phyloP scores from a whole-genome alignment of 2,797 vertebrate genomes.

The Anabas testudineus region DNA sequence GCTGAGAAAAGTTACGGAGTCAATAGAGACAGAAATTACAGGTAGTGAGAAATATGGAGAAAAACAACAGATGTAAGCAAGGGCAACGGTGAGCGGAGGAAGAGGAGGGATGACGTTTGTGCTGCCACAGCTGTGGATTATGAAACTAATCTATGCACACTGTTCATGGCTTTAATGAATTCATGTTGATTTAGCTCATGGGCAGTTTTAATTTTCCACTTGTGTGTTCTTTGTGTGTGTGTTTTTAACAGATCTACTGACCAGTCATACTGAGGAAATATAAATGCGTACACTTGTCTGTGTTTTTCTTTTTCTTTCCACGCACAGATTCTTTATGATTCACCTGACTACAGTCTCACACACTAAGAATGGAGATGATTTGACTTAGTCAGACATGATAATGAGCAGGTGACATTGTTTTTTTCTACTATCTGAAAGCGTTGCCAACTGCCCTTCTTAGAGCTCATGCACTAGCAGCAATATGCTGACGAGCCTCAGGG shows the following conservation, averaged over 20 bases:
- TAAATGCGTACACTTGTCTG: too few relatives aligned
- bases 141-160: constrained; percentile 5
- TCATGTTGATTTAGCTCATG: constrained; percentile 21
- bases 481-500: constrained; percentile 1
- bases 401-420: constrained; percentile 12
- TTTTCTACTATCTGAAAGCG: neutral
- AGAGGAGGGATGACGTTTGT: neutral
- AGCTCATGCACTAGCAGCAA: constrained; percentile 6
- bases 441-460: neutral
- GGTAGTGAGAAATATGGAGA: neutral
- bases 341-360: neutral
- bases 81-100: neutral
- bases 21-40: too few relatives aligned
- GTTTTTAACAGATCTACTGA: neutral
- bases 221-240: neutral
- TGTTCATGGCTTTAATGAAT: constrained; percentile 40
- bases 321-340: neutral
- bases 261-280: neutral
- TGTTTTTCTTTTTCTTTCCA: neutral
- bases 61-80: constrained; percentile 2
- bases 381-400: constrained; percentile 4
- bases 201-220: constrained; percentile 10
- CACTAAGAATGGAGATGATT: neutral
- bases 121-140: constrained; percentile 18
- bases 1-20: neutral